phyloP scores from a whole-genome alignment of 2,797 vertebrate genomes.

The Cetoscarus ocellatus region DNA sequence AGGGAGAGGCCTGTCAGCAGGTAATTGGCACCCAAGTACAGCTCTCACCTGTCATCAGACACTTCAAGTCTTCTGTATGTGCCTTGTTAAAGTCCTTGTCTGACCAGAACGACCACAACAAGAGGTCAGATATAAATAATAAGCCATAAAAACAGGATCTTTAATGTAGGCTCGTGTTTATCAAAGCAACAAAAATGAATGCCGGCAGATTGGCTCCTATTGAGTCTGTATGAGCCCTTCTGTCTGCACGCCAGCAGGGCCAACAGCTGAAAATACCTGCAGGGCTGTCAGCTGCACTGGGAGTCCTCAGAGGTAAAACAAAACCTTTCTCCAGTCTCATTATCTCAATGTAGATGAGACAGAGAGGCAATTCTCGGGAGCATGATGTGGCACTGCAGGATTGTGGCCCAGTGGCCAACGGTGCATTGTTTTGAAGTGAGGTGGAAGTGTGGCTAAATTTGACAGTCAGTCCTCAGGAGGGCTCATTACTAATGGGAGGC shows the following conservation, averaged over 20 bases:
- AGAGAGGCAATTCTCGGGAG: slow-evolving; percentile 45
- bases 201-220: slow-evolving; percentile 57
- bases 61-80: slow-evolving; percentile 3
- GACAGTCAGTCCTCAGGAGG: slow-evolving; percentile 58
- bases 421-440: slow-evolving; percentile 72
- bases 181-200: slow-evolving; percentile 59
- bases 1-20: slow-evolving; percentile 54
- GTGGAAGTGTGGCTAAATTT: slow-evolving; percentile 65
- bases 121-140: background rate
- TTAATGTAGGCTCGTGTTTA: slow-evolving; percentile 23
- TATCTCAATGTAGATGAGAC: slow-evolving; percentile 73
- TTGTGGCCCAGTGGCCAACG: slow-evolving; percentile 58
- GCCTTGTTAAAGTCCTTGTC: background rate
- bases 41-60: slow-evolving; percentile 17
- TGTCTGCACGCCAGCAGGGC: slow-evolving; percentile 77
- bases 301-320: slow-evolving; percentile 82
- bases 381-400: slow-evolving; percentile 75
- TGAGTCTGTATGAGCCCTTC: slow-evolving; percentile 73
- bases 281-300: slow-evolving; percentile 71
- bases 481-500: slow-evolving; percentile 44
- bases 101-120: background rate
- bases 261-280: slow-evolving; percentile 89
- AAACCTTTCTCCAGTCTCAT: slow-evolving; percentile 80
- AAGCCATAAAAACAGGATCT: slow-evolving; percentile 6
- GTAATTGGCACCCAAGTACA: slow-evolving; percentile 48